Base-by-base conservation (phyloP, 2,797 vertebrate species). In the Helicolenus hilgendorfi region DNA sequence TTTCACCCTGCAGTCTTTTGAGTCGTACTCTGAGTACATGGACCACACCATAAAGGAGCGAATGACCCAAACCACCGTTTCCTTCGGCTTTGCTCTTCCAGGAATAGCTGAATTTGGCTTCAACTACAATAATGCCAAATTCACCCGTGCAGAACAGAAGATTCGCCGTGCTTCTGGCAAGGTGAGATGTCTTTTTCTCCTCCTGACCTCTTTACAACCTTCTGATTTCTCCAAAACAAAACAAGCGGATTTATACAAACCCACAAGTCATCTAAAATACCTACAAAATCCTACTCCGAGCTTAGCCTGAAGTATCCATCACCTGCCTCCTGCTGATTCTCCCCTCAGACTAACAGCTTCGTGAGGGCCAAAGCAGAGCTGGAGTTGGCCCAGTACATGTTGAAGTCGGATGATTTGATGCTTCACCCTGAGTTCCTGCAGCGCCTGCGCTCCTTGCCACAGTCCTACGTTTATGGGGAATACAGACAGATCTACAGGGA, bases 401-500 rank as follows among this genome's bases (percentile, higher is more conserved):
- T 99, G 82, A 99, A 98, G 87, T 3, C 96, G 0, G 92, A 96
- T 1, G 92, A 80, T 49, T 89, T 98, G 94, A 97, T 99, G 97
- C 97, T 99, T 75, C 98, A 99, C 79, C 94, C 98, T 0, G 98
- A 98, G 71, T 99, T 99, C 92, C 95, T 98, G 87, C 97, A 88
- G 92, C 96, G 97, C 9, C 95, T 99, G 7, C 97, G 88, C 22
- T 91, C 87, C 5, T 94, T 99, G 72, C 99, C 99, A 0, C 29
- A 93, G 18, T 87, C 98, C 18, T 99, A 98, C 56, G 95, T 93
- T 73, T 99, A 99, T 0, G 98, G 98, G 0, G 98, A 99, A 72
- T 99, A 98, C 96, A 94, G 98, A n/a, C 98, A 99, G 88, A 96
- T 99, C 82, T 97, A 95, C 95, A 96, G 94, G 9, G 98, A 99